A percentile compares a stretch with the other conserved stretches of the same genome.
Evolutionary conservation across 2,888 invertebrate species (phyloP).

Genomic region (Lysandra coridon): DNA sequence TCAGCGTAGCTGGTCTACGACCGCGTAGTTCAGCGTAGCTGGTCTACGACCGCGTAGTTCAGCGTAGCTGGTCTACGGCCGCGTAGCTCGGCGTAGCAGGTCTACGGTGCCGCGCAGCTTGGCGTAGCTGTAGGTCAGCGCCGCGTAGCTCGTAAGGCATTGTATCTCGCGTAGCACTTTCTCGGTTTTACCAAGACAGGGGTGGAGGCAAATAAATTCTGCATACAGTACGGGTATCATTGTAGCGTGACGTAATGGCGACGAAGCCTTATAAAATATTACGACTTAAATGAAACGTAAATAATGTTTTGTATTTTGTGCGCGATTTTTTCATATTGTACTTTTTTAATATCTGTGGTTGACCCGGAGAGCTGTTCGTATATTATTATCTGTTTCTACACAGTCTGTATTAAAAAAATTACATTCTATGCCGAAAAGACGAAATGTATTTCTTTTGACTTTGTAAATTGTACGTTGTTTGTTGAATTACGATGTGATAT

Average conservation of each 20-base stretch:
- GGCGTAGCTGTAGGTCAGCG: not conserved
- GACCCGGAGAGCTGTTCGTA: not conserved
- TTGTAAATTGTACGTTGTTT: not conserved
- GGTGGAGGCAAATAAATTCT: not conserved
- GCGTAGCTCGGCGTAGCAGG: not conserved
- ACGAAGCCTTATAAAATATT: not conserved
- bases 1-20: not conserved
- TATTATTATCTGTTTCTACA: not conserved
- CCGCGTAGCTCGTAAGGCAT: not conserved
- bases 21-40: not conserved
- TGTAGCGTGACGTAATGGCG: not conserved
- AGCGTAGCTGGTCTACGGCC: not conserved
- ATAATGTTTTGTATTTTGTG: not conserved
- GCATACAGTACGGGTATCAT: not conserved
- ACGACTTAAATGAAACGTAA: constrained; percentile 1
- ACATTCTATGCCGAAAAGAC: not conserved
- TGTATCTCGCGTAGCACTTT: not conserved
- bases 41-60: not conserved
- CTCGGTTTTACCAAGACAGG: not conserved
- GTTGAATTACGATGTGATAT: not conserved
- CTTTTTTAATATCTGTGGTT: not conserved
- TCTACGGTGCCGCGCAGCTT: not conserved
- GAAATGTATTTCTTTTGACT: not conserved
- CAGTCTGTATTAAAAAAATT: not conserved
- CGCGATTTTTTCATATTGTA: not conserved